Evolutionary conservation across 2,888 invertebrate genomes (phyloP), one percentile per base, ranked within the genome.

Genomic region (Ditula angustiorana): DNA sequence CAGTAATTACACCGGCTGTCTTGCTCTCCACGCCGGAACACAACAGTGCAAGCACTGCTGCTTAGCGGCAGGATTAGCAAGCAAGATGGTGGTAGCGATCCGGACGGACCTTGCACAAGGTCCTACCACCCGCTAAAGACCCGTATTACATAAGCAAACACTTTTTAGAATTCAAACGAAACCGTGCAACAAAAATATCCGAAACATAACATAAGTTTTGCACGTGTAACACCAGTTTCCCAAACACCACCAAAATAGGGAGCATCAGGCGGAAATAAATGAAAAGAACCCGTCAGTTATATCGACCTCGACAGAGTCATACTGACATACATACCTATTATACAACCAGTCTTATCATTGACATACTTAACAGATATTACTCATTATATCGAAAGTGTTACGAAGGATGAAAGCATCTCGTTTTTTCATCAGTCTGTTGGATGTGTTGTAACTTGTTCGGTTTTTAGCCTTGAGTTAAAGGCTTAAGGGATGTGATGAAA

Each of bases 301-400:
- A 52, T 24, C 37, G 56, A 47, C 61, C 61, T 52, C 26, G 11
- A 50, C 41, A 30, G 41, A n/a, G 16, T 11, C 8, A 19, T 7
- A 19, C 10, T 13, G 28, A 21, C 24, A 26, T 53, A 44, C 30
- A 23, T n/a, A n/a, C n/a, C n/a, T n/a, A n/a, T 55, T 62, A 57
- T 19, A 60, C 26, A 26, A 49, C 56, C 13, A n/a, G 60, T 24
- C 37, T 61, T 55, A 61, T 63, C 50, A 57, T 57, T 62, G 63
- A 63, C 57, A 63, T 1, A 61, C 61, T 52, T 59, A 7, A 35
- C 13, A 16, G 24, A 26, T 60, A 50, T 61, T 61, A 61, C 55
- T 53, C 61, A 55, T 61, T 61, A 61, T 10, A 33, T 46, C 30
- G 53, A 61, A 55, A 55, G 49, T 49, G 30, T 30, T 53, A 53